phyloP scores from a whole-genome alignment of 2,888 invertebrate species.

The Dicyrtoma fusca region DNA sequence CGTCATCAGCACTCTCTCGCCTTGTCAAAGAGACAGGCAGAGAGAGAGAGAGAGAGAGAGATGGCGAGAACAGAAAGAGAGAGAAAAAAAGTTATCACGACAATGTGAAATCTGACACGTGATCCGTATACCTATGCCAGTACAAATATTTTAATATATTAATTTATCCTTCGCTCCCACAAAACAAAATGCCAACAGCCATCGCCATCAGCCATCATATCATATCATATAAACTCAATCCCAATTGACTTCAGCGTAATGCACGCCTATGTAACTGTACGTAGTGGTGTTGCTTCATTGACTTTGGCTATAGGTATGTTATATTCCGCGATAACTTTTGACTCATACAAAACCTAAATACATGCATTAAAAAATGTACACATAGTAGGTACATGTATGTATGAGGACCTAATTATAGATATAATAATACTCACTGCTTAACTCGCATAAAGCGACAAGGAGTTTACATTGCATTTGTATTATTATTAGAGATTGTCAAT shows the following conservation, averaged over 20 bases:
- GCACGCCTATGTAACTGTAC: neutral
- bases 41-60: neutral
- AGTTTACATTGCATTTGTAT: too few relatives aligned
- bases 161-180: neutral
- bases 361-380: constrained; percentile 6
- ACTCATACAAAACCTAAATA: constrained; percentile 5
- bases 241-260: too few relatives aligned
- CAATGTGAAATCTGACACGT: constrained; percentile 13
- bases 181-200: too few relatives aligned
- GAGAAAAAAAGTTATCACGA: constrained; percentile 1
- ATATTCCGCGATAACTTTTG: constrained; percentile 22
- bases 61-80: neutral
- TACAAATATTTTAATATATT: constrained; percentile 11
- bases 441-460: too few relatives aligned
- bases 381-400: too few relatives aligned
- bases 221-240: neutral
- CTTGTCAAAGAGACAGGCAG: too few relatives aligned
- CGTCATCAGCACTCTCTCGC: too few relatives aligned
- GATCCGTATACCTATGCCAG: neutral
- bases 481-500: constrained; percentile 34
- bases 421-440: too few relatives aligned
- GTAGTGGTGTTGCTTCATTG: too few relatives aligned
- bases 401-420: too few relatives aligned
- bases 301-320: too few relatives aligned
- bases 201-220: neutral